phyloP scores from a whole-genome alignment of 2,797 vertebrate genomes.

The Rachycentron canadum region DNA sequence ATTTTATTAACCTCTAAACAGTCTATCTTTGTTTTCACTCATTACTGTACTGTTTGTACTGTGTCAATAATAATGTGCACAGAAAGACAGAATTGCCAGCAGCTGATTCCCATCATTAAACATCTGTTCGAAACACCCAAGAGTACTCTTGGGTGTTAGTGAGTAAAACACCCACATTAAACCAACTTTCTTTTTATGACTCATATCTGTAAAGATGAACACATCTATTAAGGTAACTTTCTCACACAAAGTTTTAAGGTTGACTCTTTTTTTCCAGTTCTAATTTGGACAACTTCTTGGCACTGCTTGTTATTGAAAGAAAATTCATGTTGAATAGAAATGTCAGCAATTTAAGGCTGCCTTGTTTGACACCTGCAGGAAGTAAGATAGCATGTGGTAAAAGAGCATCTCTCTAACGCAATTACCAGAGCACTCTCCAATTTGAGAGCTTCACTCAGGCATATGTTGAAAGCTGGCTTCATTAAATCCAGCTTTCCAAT shows the following conservation, averaged over 20 bases:
- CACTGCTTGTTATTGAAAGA: conserved; percentile 36
- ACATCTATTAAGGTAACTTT: conserved; percentile 37
- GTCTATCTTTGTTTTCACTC: conserved; percentile 9
- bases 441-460: conserved; percentile 67
- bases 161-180: conserved; percentile 39
- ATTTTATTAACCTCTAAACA: background rate
- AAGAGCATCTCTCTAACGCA: conserved; percentile 60
- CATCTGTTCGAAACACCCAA: conserved; percentile 7
- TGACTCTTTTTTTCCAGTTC: conserved; percentile 12
- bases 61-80: conserved; percentile 19
- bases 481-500: conserved; percentile 51
- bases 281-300: conserved; percentile 26
- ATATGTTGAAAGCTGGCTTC: conserved; percentile 47
- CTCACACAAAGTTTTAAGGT: conserved; percentile 22
- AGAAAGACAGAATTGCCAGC: conserved; percentile 18
- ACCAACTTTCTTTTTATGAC: conserved; percentile 33
- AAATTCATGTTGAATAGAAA: conserved; percentile 45
- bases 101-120: conserved; percentile 43
- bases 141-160: background rate
- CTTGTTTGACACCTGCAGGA: conserved; percentile 69
- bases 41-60: conserved; percentile 8
- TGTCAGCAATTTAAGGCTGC: conserved; percentile 51
- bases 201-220: conserved; percentile 31
- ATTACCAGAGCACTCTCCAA: conserved; percentile 70
- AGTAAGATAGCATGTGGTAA: conserved; percentile 59